phyloP scores from a whole-genome alignment of 2,113 vertebrate species.

The Oryzias javanicus region DNA sequence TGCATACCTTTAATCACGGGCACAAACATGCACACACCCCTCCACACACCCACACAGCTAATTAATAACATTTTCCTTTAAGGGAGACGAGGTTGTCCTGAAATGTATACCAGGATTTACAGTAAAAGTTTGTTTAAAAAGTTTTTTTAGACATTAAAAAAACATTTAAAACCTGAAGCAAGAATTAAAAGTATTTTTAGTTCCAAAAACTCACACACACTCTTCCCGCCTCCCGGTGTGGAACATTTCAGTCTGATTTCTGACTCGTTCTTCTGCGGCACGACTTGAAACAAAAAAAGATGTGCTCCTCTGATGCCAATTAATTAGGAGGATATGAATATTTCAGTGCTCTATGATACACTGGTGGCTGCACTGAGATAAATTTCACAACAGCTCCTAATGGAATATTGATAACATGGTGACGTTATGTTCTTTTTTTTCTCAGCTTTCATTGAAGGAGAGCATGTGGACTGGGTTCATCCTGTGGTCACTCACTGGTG shows the following conservation, averaged over 20 bases:
- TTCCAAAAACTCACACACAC: conserved; percentile 48
- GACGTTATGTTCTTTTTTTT: conserved; percentile 60
- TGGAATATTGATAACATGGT: conserved; percentile 77
- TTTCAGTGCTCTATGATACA: conserved; percentile 76
- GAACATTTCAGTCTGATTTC: conserved; percentile 67
- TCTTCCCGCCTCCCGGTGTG: conserved; percentile 39
- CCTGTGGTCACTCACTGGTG: conserved; percentile 28
- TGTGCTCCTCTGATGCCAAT: conserved; percentile 70
- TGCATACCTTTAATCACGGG: conserved; percentile 10
- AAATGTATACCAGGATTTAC: conserved; percentile 66
- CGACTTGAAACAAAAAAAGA: conserved; percentile 63
- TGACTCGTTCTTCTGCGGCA: conserved; percentile 64
- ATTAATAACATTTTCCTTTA: conserved; percentile 72
- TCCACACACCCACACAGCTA: conserved; percentile 18
- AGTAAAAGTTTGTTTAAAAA: conserved; percentile 40
- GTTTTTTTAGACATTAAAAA: conserved; percentile 46
- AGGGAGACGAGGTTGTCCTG: conserved; percentile 51
- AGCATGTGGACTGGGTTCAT: conserved; percentile 42
- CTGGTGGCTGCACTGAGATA: conserved; percentile 71
- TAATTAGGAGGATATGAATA: conserved; percentile 81
- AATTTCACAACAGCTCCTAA: conserved; percentile 72
- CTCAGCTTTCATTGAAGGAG: conserved; percentile 62
- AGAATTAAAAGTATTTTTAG: conserved; percentile 42
- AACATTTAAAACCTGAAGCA: conserved; percentile 22
- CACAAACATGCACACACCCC: background rate